A percentile compares a stretch with the other conserved stretches of the same genome.
These are phyloP conservation scores for Bubalus kerabau DNA, from an alignment of 2,113 vertebrate species.

Conservation along the genomic window DNA sequence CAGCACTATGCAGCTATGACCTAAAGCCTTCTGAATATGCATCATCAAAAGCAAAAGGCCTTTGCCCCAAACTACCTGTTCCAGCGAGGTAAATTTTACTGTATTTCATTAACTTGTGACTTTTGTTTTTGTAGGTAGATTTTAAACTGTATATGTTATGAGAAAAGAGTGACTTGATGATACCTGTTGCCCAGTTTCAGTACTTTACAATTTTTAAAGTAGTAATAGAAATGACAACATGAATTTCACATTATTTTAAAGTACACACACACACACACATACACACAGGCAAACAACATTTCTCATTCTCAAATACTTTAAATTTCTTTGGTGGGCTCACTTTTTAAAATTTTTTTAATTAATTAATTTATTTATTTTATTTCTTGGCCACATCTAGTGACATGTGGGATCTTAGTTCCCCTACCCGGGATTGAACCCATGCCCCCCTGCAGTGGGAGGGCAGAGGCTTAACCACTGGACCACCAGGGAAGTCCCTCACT, in stretches of 20 bases:
- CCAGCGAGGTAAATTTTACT: conserved; percentile 89
- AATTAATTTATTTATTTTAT: not conserved
- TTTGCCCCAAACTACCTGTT: conserved; percentile 96
- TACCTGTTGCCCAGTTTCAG: not conserved
- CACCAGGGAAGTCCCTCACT: not conserved
- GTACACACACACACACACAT: not conserved
- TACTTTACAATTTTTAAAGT: not conserved
- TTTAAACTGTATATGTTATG: not conserved
- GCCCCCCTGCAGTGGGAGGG: not conserved
- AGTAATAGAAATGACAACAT: not conserved
- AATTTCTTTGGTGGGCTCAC: not conserved
- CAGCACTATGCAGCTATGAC: conserved; percentile 91
- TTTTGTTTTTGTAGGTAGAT: conserved; percentile 23
- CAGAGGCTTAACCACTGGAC: not conserved
- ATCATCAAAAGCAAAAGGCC: conserved; percentile 81
- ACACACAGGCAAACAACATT: not conserved
- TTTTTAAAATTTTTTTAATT: not conserved
- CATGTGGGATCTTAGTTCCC: not conserved
- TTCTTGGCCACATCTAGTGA: not conserved
- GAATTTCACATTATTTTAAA: not conserved
- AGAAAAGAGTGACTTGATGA: not conserved
- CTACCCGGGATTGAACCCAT: not conserved
- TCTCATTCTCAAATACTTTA: not conserved
- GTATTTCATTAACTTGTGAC: conserved; percentile 45
- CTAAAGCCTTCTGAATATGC: conserved; percentile 87